These are phyloP conservation scores for Burhinus bistriatus DNA, from an alignment of 2,113 vertebrate genomes.

Conservation along the genomic window DNA sequence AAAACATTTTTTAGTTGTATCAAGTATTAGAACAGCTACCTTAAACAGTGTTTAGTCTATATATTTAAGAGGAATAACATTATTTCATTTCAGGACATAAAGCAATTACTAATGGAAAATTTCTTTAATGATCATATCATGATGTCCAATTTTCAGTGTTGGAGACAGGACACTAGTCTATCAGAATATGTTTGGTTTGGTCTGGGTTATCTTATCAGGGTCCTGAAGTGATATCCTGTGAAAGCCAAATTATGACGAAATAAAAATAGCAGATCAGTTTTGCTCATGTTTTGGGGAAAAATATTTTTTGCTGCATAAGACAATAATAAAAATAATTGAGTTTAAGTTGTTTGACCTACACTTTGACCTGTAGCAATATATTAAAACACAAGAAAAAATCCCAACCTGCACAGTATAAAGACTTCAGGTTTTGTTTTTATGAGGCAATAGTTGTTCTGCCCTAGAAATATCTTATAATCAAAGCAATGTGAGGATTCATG, in stretches of 20 bases:
- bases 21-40: not conserved
- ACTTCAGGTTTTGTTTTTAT: not conserved
- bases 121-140: not conserved
- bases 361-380: not conserved
- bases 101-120: not conserved
- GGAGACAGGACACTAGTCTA: not conserved
- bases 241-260: not conserved
- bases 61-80: not conserved
- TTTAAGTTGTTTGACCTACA: not conserved
- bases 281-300: fast-evolving
- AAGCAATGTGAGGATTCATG: not conserved
- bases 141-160: not conserved
- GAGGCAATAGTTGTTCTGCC: not conserved
- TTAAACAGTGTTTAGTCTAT: not conserved
- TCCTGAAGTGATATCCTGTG: not conserved
- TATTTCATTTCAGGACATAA: not conserved
- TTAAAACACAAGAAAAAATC: not conserved
- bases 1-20: not conserved
- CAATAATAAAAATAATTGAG: not conserved
- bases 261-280: not conserved
- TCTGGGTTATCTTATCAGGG: not conserved
- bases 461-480: not conserved
- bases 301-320: not conserved
- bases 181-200: not conserved
- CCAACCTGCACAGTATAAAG: not conserved